Evolutionary conservation across 2,113 vertebrate species (phyloP).

Genomic region (Theristicus caerulescens): DNA sequence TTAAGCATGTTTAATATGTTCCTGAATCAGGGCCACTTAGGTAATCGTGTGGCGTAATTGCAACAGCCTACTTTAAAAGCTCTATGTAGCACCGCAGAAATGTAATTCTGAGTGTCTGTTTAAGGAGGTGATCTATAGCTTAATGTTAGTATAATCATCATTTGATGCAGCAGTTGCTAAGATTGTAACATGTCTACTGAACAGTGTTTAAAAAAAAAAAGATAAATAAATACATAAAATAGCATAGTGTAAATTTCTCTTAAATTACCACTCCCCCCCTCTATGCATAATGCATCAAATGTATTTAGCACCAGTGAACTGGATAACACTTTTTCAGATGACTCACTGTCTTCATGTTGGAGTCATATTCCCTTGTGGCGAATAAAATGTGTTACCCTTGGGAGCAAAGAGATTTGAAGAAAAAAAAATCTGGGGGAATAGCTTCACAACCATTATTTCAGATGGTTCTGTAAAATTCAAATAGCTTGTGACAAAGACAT

Average conservation of each 20-base stretch:
- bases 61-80: conserved; percentile 35
- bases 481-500: neutral
- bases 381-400: conserved; percentile 59
- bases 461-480: neutral
- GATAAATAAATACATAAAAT: conserved; percentile 70
- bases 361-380: conserved; percentile 30
- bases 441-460: conserved; percentile 29
- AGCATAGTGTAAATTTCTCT: conserved; percentile 60
- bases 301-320: conserved; percentile 56
- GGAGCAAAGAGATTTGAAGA: conserved; percentile 47
- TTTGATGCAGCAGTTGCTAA: conserved; percentile 40
- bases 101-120: conserved; percentile 37
- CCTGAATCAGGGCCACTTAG: conserved; percentile 38
- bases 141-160: conserved; percentile 60
- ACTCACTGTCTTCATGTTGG: conserved; percentile 51
- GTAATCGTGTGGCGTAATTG: conserved; percentile 46
- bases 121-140: conserved; percentile 46
- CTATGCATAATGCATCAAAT: conserved; percentile 50
- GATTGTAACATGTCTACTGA: conserved; percentile 24
- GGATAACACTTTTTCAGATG: conserved; percentile 45
- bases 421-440: neutral
- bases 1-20: conserved; percentile 31
- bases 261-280: conserved; percentile 48
- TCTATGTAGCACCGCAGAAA: neutral
- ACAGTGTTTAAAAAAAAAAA: neutral